Evolutionary conservation across 2,113 vertebrate genomes (phyloP).

Genomic region (Microtus pennsylvanicus): DNA sequence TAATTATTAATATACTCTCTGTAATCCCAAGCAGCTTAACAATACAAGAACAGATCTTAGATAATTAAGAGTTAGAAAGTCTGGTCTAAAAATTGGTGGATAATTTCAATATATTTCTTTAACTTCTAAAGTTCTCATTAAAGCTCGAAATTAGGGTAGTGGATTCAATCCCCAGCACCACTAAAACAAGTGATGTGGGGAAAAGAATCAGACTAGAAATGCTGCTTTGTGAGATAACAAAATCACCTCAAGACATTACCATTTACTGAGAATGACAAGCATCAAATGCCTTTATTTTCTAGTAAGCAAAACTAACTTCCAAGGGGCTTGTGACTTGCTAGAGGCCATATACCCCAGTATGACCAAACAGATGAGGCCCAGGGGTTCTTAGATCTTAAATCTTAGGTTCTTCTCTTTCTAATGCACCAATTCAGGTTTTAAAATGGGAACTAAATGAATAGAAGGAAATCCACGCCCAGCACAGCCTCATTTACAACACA

Average conservation of each 20-base stretch:
- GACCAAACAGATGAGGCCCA: background rate
- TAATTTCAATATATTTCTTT: slow-evolving; percentile 31
- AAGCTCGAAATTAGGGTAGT: slow-evolving; percentile 23
- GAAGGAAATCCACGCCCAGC: background rate
- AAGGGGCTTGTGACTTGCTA: background rate
- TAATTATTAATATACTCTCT: background rate
- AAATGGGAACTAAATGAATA: background rate
- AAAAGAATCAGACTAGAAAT: background rate
- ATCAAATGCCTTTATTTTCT: slow-evolving; percentile 47
- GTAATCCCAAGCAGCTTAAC: background rate
- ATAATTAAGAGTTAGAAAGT: slow-evolving; percentile 39
- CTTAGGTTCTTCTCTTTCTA: slow-evolving; percentile 6
- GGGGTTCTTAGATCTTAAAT: background rate
- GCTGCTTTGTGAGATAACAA: slow-evolving; percentile 36
- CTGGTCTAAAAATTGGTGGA: background rate
- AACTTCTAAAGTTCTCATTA: background rate
- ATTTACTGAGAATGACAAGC: slow-evolving; percentile 25
- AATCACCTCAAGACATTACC: background rate
- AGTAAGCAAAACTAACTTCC: slow-evolving; percentile 58
- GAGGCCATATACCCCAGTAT: background rate
- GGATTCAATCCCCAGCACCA: background rate
- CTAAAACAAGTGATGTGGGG: background rate
- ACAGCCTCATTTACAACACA: background rate
- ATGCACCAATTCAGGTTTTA: background rate
- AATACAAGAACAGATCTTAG: background rate